Percentiles rank a stretch among this genome's conserved stretches.
phyloP scores from a whole-genome alignment of 2,888 invertebrate species.

The Pollenia amentaria region DNA sequence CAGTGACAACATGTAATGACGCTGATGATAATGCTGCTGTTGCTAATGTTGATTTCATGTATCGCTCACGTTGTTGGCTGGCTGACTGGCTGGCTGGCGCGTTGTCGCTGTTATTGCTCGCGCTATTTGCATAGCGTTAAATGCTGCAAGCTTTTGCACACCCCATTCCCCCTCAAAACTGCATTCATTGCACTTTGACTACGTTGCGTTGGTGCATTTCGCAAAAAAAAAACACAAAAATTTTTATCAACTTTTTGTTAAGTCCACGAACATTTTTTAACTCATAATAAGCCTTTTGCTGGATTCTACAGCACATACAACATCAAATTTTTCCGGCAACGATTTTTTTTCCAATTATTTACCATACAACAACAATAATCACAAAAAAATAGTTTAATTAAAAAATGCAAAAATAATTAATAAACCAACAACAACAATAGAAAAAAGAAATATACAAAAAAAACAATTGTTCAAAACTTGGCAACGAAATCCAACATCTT shows the following conservation, averaged over 20 bases:
- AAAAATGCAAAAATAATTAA: constrained; percentile 45
- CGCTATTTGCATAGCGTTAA: constrained; percentile 63
- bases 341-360: constrained; percentile 77
- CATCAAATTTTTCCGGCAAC: constrained; percentile 78
- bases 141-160: constrained; percentile 41
- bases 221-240: background rate
- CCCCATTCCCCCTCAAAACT: constrained; percentile 26
- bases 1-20: constrained; percentile 60
- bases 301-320: constrained; percentile 79
- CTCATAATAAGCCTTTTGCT: constrained; percentile 83
- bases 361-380: constrained; percentile 61
- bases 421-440: constrained; percentile 53
- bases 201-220: constrained; percentile 48
- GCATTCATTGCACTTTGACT: constrained; percentile 47
- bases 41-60: constrained; percentile 36
- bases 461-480: constrained; percentile 50
- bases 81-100: constrained; percentile 49
- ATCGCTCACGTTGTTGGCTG: constrained; percentile 15
- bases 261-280: constrained; percentile 79
- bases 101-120: constrained; percentile 72
- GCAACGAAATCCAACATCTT: constrained; percentile 49
- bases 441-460: constrained; percentile 21
- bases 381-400: constrained; percentile 53
- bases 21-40: constrained; percentile 66
- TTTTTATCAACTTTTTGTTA: constrained; percentile 77